Conservation (phyloP, 2,888 invertebrate species). For the Cistogaster globosa region DNA sequence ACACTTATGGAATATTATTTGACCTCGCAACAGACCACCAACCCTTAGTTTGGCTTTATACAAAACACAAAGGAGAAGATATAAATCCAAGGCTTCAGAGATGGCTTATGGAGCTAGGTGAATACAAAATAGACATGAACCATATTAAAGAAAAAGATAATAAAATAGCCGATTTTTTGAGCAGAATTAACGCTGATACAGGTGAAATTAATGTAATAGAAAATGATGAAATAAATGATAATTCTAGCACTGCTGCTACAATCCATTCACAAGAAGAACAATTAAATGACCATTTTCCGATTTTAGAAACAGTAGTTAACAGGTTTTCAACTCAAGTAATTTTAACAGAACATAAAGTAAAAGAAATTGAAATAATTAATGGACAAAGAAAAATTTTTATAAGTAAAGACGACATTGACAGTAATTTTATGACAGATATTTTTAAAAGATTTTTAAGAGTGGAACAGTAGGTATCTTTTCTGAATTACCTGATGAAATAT, state of each 20-base stretch:
- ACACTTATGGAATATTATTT: conserved; percentile 33
- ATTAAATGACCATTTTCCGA: conserved; percentile 18
- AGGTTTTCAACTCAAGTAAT: conserved; percentile 16
- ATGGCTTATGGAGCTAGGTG: conserved; percentile 28
- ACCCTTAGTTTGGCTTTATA: conserved; percentile 27
- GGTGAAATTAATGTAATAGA: conserved; percentile 12
- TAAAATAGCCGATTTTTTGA: conserved; percentile 1
- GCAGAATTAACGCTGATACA: neutral
- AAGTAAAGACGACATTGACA: neutral
- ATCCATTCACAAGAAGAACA: conserved; percentile 33
- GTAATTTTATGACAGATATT: neutral
- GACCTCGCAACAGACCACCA: conserved; percentile 36
- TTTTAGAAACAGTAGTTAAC: conserved; percentile 23
- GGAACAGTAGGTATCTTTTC: neutral
- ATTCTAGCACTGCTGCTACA: neutral
- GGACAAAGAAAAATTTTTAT: conserved; percentile 4
- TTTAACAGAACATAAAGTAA: neutral
- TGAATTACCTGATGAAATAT: neutral
- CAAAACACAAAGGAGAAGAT: conserved; percentile 18
- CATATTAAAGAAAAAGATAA: neutral
- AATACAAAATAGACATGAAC: conserved; percentile 10
- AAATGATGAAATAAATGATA: conserved; percentile 1
- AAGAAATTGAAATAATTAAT: neutral
- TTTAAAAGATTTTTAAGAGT: neutral
- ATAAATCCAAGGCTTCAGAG: conserved; percentile 21